Evolutionary conservation across 2,888 invertebrate genomes (phyloP).

Genomic region (Dione juno): DNA sequence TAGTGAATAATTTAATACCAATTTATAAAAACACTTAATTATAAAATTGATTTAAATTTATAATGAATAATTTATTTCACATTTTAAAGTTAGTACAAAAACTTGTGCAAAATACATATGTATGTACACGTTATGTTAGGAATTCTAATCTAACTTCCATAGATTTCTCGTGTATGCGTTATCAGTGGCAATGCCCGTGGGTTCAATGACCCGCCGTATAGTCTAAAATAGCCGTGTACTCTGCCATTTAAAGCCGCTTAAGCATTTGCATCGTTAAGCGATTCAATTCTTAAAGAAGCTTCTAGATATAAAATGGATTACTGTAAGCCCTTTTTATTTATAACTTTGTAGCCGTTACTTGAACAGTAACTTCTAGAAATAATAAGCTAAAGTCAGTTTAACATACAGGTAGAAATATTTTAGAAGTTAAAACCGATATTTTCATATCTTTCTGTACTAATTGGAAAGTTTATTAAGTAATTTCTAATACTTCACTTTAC

Average conservation of each 20-base stretch:
- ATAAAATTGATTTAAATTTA: neutral
- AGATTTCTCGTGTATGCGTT: constrained; percentile 51
- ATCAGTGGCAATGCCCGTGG: constrained; percentile 63
- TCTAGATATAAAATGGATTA: neutral
- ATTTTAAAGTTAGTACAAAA: too few relatives aligned
- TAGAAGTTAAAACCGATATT: too few relatives aligned
- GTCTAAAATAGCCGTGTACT: constrained; percentile 73
- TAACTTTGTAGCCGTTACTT: neutral
- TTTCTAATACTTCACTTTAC: neutral
- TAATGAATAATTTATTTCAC: too few relatives aligned
- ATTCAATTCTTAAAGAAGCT: constrained; percentile 2
- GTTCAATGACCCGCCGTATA: constrained; percentile 63
- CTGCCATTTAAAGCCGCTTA: constrained; percentile 37
- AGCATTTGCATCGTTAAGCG: constrained; percentile 18
- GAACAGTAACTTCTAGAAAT: neutral
- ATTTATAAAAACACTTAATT: neutral
- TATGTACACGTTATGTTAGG: too few relatives aligned
- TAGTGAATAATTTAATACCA: neutral
- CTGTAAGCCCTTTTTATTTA: neutral
- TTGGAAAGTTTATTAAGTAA: too few relatives aligned
- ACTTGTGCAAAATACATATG: too few relatives aligned
- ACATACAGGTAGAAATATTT: too few relatives aligned
- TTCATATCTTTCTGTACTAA: too few relatives aligned
- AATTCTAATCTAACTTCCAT: neutral
- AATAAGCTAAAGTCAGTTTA: neutral